phyloP scores from a whole-genome alignment of 2,888 invertebrate species.

The Noctuana brunneofusca region DNA sequence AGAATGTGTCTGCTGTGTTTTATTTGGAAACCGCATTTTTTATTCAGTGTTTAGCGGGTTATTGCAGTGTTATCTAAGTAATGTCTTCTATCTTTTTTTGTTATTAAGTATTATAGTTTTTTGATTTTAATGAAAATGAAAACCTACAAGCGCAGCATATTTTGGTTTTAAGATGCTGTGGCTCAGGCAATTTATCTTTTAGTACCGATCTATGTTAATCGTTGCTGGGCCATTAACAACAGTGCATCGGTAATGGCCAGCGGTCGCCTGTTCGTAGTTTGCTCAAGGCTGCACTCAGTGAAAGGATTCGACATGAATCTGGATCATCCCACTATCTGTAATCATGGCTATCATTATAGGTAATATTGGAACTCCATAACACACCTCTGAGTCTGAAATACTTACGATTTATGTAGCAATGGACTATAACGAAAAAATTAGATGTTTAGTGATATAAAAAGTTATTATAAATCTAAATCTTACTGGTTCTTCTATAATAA shows the following conservation, averaged over 20 bases:
- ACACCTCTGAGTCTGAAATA: slow-evolving; percentile 25
- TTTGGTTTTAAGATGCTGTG: slow-evolving; percentile 53
- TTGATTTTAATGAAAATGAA: slow-evolving; percentile 43
- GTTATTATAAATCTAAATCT: too few species aligned
- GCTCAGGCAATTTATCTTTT: slow-evolving; percentile 63
- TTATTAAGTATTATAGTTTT: not conserved
- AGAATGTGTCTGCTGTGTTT: too few species aligned
- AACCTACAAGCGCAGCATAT: slow-evolving; percentile 55
- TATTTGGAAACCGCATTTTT: too few species aligned
- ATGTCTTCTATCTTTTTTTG: not conserved
- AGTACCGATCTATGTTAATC: slow-evolving; percentile 75
- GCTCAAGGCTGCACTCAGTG: slow-evolving; percentile 74
- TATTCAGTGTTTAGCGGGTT: not conserved
- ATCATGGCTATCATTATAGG: slow-evolving; percentile 35
- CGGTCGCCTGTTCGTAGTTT: slow-evolving; percentile 53
- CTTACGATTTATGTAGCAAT: slow-evolving; percentile 16
- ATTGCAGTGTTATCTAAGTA: too few species aligned
- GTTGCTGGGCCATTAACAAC: slow-evolving; percentile 71
- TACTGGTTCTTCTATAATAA: too few species aligned
- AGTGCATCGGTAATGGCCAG: slow-evolving; percentile 73
- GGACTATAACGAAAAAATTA: not conserved
- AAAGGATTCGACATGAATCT: slow-evolving; percentile 76
- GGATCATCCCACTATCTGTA: slow-evolving; percentile 69
- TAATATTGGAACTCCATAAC: slow-evolving; percentile 24
- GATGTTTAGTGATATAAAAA: not conserved